A percentile compares a stretch with the other conserved stretches of the same genome.
Evolutionary conservation across 1,140 invertebrate genomes (phyloP).

Genomic region (Odontomachus brunneus): DNA sequence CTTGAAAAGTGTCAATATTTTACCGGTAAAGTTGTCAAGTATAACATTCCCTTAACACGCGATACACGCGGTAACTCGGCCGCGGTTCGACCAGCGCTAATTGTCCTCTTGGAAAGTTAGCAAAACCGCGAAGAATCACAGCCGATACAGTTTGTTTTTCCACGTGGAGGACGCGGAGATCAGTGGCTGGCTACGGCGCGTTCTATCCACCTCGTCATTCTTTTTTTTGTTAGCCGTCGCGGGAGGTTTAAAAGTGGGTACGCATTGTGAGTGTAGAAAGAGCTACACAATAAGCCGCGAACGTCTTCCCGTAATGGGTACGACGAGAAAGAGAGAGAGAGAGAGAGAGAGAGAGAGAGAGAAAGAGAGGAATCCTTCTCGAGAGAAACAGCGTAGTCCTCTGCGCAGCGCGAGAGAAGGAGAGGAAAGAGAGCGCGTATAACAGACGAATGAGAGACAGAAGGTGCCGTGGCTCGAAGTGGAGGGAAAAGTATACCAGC

Average conservation of each 20-base stretch:
- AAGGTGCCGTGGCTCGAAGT: slow-evolving; percentile 43
- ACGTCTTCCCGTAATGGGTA: slow-evolving; percentile 38
- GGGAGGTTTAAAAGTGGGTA: slow-evolving; percentile 6
- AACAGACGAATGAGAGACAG: slow-evolving; percentile 52
- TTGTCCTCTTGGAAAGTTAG: background rate
- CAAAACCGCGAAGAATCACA: background rate
- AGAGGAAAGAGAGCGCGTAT: slow-evolving; percentile 14
- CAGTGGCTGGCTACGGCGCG: too few relatives aligned
- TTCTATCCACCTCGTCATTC: slow-evolving; percentile 19
- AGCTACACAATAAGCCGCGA: slow-evolving; percentile 13
- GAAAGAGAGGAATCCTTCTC: slow-evolving; percentile 29
- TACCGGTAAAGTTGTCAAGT: too few relatives aligned
- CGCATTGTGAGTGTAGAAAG: slow-evolving; percentile 31
- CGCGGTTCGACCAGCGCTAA: background rate
- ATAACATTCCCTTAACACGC: too few relatives aligned
- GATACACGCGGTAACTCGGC: too few relatives aligned
- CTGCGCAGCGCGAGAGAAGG: background rate
- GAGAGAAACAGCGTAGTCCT: slow-evolving; percentile 43
- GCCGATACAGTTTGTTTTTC: slow-evolving; percentile 4
- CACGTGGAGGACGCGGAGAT: background rate
- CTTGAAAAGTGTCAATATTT: too few relatives aligned
- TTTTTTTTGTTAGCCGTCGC: slow-evolving; percentile 36
- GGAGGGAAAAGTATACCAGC: slow-evolving; percentile 71
- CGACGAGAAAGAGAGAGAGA: slow-evolving; percentile 43
- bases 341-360: background rate